Base-by-base conservation (phyloP, 2,888 invertebrate species). In the Anorthoa munda region DNA sequence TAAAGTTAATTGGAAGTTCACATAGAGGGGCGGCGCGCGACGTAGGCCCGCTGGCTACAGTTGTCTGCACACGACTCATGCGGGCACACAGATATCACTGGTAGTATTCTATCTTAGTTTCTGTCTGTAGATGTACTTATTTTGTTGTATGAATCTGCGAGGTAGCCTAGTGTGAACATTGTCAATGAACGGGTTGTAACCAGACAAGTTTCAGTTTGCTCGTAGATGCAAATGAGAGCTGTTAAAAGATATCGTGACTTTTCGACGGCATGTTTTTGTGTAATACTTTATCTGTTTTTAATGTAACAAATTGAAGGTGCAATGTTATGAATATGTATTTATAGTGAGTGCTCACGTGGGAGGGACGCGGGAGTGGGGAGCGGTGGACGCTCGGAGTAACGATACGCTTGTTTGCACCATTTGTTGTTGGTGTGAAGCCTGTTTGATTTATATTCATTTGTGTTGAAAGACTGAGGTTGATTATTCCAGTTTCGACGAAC, bases 381-480 rank as follows among this genome's bases (percentile, higher is more conserved):
- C 74, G 82, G 79, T 77, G 81, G 67, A 82, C 67, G 78, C 83
- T 82, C 76, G 73, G 66, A 77, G 69, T 69, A 84, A 86, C 83
- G 90, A 88, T 89, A 89, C 91, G 92, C 90, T 91, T 89, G 90
- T 88, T 86, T 83, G 91, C 92, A 92, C 92, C 92, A 84, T 82
- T 89, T 89, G 90, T 91, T 91, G 91, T 89, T 91, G 91, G 92
- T 88, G 92, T 82, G 90, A 89, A 86, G 88, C 90, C 90, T 91
- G 93, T 92, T 94, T 90, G 92, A 90, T 93, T 93, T 92, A 92
- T 92, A 93, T 94, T 93, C 90, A 92, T 93, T 94, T 94, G 94
- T 94, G 95, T 95, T 94, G 95, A 94, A 95, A 96, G 96, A 96
- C 96, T 96, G 96, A 96, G 93, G 94, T 95, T 95, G 93, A 95